These are phyloP conservation scores for Ara ararauna DNA, from an alignment of 2,797 vertebrate species.

Conservation along the genomic window DNA sequence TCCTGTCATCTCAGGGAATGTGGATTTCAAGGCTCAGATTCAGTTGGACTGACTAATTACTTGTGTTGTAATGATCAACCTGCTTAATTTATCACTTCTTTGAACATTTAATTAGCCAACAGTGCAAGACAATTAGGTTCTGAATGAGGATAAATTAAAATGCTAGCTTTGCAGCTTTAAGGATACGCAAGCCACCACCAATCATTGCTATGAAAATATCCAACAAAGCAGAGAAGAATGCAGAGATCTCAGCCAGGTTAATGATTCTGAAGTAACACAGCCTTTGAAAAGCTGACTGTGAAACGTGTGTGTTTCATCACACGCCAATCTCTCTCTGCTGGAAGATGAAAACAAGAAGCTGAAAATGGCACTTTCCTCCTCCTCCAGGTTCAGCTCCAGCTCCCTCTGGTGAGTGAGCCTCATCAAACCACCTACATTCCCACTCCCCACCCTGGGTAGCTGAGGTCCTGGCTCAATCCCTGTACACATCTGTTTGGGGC, in stretches of 20 bases:
- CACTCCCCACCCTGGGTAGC: not conserved
- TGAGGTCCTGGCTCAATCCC: not conserved
- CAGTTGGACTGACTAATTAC: slow-evolving; percentile 80
- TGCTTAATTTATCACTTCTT: slow-evolving; percentile 87
- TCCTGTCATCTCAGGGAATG: slow-evolving; percentile 45
- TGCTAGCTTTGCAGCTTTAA: slow-evolving; percentile 79
- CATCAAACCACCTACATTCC: not conserved
- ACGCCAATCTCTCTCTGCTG: not conserved
- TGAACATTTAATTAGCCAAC: slow-evolving; percentile 88
- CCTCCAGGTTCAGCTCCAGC: not conserved
- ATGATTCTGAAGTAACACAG: slow-evolving; percentile 24
- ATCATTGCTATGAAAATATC: slow-evolving; percentile 61
- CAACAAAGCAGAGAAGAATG: slow-evolving; percentile 55
- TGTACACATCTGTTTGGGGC: fast-evolving
- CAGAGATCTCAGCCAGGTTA: slow-evolving; percentile 43
- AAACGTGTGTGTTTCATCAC: not conserved
- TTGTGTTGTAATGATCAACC: slow-evolving; percentile 83
- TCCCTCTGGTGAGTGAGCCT: not conserved
- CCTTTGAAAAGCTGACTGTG: slow-evolving; percentile 17
- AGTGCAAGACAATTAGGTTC: slow-evolving; percentile 84
- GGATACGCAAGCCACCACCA: slow-evolving; percentile 69
- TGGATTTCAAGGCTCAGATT: slow-evolving; percentile 53
- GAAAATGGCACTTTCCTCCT: slow-evolving; percentile 18
- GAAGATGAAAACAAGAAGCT: not conserved
- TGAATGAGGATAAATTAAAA: slow-evolving; percentile 87